Base-by-base conservation (phyloP, 2,888 invertebrate genomes). In the Macropis europaea region DNA sequence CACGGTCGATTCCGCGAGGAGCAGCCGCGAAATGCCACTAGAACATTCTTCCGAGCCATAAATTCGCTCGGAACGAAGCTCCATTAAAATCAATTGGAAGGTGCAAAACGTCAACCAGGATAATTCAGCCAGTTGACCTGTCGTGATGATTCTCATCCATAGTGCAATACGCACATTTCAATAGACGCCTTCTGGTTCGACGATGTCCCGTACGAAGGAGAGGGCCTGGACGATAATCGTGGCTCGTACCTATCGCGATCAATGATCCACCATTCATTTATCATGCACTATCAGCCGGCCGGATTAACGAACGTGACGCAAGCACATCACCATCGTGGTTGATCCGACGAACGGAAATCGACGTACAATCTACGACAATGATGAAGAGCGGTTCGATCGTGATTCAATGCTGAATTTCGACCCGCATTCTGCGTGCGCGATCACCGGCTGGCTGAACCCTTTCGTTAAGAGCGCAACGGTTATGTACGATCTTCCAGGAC, bases 1-100 rank as follows among this genome's bases (percentile, higher is more conserved):
- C 64, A 62, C 48, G 38, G 47, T 60, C 59, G 19, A 47, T 59
- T 13, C 34, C 5, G 19, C 13, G 7, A 54, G 13, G 22, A 57
- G 66, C 48, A 50, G 24, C 57, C 50, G 60, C 50, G 15, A 73
- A 82, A 81, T 64, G 48, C 45, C 26, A 26, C 60, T 57, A 43
- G 78, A 77, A 77, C 57, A 36, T 82, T 82, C 77, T 64, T 81
- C 53, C 68, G 50, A 75, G 71, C 47, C 56, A 56, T 62, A 73
- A 30, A 79, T 72, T 66, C 68, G 63, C 70, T 47, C 24, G 69
- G 68, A 80, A 84, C 81, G 76, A 81, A 53, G 53, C 76, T 86
- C 76, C 79, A 88, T 88, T 88, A 86, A 85, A 86, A 87, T 85
- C 87, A 88, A 88, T 88, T 88, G 87, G 76, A 85, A 88, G 86